A percentile compares a stretch with the other conserved stretches of the same genome.
Conservation (phyloP, 92 coral and sea anemone genomes). For the Phenganax subtilis region DNA sequence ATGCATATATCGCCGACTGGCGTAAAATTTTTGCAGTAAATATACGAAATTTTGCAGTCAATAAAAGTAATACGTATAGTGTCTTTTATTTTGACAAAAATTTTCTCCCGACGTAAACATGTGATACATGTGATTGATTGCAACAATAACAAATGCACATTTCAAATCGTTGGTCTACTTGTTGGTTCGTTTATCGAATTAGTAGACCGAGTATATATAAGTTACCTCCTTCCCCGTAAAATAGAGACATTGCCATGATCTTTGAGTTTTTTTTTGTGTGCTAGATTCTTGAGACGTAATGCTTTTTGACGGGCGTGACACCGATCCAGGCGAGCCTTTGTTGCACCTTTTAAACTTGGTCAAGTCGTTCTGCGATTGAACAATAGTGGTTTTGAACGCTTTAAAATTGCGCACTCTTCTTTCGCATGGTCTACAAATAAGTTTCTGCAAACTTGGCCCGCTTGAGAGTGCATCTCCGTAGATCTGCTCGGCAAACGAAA, state of each 20-base stretch:
- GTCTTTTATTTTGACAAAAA: neutral
- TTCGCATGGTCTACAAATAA: conserved; percentile 19
- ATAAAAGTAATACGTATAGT: no score
- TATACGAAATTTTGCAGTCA: no score
- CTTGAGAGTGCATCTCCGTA: neutral
- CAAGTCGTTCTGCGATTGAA: neutral
- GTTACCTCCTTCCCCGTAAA: conserved; percentile 14
- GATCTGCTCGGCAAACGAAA: neutral
- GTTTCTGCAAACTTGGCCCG: neutral
- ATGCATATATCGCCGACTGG: no score
- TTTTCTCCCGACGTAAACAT: neutral
- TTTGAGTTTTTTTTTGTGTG: neutral
- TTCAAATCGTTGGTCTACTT: no score
- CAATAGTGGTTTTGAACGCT: conserved; percentile 5
- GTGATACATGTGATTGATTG: neutral
- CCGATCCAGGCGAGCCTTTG: neutral
- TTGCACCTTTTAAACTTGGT: conserved; percentile 12
- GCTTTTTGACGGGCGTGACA: neutral
- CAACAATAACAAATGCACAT: neutral
- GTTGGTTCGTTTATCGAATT: neutral
- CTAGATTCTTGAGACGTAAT: neutral
- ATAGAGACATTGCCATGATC: neutral
- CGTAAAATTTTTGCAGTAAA: no score
- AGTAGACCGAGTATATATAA: neutral
- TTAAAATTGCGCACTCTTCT: neutral